A percentile compares a stretch with the other conserved stretches of the same genome.
phyloP scores from a whole-genome alignment of 2,113 vertebrate genomes.

The Colinus virginianus region DNA sequence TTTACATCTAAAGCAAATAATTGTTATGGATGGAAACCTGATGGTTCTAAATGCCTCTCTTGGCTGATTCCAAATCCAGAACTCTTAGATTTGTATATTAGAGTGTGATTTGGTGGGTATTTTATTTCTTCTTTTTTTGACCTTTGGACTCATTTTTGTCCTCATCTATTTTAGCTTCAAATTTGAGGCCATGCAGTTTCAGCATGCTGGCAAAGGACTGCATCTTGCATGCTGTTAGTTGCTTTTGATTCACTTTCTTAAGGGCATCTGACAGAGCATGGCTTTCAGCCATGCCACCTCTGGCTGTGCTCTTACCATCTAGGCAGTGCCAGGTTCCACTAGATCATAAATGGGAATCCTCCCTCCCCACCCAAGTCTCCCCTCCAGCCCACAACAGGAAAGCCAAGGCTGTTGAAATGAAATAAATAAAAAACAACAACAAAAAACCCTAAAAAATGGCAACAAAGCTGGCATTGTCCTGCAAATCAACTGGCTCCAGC shows the following conservation, averaged over 20 bases:
- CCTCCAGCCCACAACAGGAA: slow-evolving; percentile 9
- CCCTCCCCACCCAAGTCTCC: slow-evolving; percentile 29
- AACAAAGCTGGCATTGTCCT: slow-evolving; percentile 56
- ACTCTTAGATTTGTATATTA: slow-evolving; percentile 23
- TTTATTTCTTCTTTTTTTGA: background rate
- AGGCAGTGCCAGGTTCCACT: slow-evolving; percentile 44
- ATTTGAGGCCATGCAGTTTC: slow-evolving; percentile 22
- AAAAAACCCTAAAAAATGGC: background rate
- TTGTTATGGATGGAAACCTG: background rate
- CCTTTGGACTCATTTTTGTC: slow-evolving; percentile 45
- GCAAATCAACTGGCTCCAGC: slow-evolving; percentile 42
- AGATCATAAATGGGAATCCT: slow-evolving; percentile 46
- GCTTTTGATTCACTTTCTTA: slow-evolving; percentile 41
- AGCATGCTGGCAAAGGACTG: slow-evolving; percentile 33
- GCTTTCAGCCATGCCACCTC: slow-evolving; percentile 57
- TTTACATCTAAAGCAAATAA: slow-evolving; percentile 17
- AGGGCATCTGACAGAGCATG: slow-evolving; percentile 27
- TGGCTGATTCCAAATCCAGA: slow-evolving; percentile 12
- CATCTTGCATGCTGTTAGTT: slow-evolving; percentile 38
- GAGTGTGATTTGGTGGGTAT: background rate
- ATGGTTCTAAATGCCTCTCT: background rate
- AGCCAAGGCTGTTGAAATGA: slow-evolving; percentile 36
- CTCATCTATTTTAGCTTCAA: slow-evolving; percentile 70
- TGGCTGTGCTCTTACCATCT: background rate
- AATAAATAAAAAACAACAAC: background rate